Percentiles rank a stretch among this genome's conserved stretches.
Conservation (phyloP, 2,797 vertebrate genomes). For the Pseudochirops corinnae region DNA sequence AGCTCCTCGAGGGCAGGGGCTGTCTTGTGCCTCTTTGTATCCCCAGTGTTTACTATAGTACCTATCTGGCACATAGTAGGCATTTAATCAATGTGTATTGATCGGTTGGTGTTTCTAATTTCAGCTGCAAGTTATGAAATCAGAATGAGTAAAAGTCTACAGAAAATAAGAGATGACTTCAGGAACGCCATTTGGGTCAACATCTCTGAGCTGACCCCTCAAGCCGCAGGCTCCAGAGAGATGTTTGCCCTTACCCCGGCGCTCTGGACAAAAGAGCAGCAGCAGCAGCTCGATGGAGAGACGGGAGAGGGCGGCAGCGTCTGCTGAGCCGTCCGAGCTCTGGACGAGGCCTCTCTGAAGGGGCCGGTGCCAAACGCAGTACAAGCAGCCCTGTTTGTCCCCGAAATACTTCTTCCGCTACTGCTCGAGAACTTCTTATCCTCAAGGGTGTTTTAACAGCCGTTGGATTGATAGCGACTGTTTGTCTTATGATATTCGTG, state of each 20-base stretch:
- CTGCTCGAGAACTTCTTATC: constrained; percentile 60
- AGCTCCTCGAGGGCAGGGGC: background rate
- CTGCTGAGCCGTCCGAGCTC: constrained; percentile 80
- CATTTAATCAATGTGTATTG: background rate
- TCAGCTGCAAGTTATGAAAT: constrained; percentile 85
- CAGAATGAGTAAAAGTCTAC: constrained; percentile 80
- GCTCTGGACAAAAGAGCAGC: constrained; percentile 39
- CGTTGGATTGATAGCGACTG: constrained; percentile 45
- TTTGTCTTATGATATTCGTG: constrained; percentile 64
- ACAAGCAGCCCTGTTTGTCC: constrained; percentile 66
- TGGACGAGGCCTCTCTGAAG: constrained; percentile 68
- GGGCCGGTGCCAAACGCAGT: constrained; percentile 85
- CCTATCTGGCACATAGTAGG: background rate
- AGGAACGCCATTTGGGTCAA: constrained; percentile 74
- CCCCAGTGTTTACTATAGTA: background rate
- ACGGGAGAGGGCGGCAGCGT: constrained; percentile 68
- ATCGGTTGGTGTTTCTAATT: constrained; percentile 54
- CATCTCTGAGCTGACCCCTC: constrained; percentile 72
- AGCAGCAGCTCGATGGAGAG: constrained; percentile 42
- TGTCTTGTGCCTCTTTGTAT: background rate
- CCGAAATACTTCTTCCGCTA: constrained; percentile 24
- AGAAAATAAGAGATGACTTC: constrained; percentile 80
- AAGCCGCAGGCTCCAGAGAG: constrained; percentile 79
- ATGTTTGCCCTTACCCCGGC: constrained; percentile 76
- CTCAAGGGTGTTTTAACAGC: constrained; percentile 65